Conservation (phyloP, 1,140 invertebrate genomes). For the Phenacoccus solenopsis region DNA sequence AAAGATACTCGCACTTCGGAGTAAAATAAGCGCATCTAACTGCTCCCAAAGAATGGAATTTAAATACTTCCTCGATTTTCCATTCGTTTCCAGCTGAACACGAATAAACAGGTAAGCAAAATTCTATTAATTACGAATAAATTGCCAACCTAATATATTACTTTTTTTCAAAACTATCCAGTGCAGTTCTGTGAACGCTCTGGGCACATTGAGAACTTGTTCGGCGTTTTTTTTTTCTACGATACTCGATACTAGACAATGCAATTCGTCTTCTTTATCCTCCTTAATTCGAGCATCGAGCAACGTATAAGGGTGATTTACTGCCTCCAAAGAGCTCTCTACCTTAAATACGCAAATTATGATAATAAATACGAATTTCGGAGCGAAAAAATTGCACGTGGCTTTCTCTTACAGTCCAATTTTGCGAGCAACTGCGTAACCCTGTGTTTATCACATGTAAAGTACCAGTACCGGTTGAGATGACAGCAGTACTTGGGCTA, state of each 20-base stretch:
- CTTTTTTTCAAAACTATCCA: slow-evolving; percentile 12
- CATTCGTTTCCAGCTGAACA: background rate
- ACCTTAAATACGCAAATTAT: background rate
- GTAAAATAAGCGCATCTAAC: background rate
- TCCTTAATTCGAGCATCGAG: background rate
- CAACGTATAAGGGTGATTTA: background rate
- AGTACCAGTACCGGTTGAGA: background rate
- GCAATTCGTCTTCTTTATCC: background rate
- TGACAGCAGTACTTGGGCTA: background rate
- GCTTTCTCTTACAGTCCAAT: slow-evolving; percentile 8
- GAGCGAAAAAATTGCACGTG: no score
- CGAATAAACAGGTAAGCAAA: background rate
- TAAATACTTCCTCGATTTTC: background rate
- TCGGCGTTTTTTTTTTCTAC: background rate
- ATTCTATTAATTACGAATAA: background rate
- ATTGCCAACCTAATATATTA: background rate
- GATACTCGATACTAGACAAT: background rate
- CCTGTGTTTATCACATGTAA: background rate
- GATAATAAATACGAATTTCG: background rate
- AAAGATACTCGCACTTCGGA: background rate
- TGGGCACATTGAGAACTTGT: background rate
- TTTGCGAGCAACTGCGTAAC: background rate
- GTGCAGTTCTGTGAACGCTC: background rate
- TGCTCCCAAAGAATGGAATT: background rate
- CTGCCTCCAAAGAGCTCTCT: background rate